A percentile compares a stretch with the other conserved stretches of the same genome.
Evolutionary conservation across 2,113 vertebrate species (phyloP).

Genomic region (Tringa solitaria): DNA sequence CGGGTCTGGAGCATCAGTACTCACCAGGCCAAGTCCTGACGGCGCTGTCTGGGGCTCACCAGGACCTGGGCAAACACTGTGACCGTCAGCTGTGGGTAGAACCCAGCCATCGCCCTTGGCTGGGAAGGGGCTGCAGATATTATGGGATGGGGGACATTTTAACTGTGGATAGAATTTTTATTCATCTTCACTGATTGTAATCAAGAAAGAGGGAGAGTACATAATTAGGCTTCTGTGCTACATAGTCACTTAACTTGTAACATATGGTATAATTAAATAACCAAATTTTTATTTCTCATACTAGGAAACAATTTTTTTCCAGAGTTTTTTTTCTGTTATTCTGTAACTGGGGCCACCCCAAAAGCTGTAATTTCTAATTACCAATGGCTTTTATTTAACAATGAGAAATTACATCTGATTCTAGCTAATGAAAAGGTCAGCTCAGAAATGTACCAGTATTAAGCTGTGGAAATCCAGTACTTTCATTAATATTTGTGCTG

Average conservation of each 20-base stretch:
- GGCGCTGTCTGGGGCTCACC: rapidly evolving
- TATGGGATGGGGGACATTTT: neutral
- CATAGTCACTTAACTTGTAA: neutral
- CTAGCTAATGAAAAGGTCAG: constrained; percentile 5
- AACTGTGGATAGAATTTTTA: neutral
- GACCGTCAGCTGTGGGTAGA: no score
- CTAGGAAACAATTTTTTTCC: neutral
- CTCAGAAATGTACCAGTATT: neutral
- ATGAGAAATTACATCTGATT: constrained; percentile 25
- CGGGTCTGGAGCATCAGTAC: rapidly evolving
- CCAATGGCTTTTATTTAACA: constrained; percentile 15
- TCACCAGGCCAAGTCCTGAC: rapidly evolving
- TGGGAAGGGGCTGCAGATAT: neutral
- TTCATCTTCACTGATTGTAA: neutral
- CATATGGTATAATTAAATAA: neutral
- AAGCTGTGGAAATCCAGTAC: neutral
- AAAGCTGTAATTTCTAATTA: constrained; percentile 25
- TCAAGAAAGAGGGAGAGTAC: neutral
- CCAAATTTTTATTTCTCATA: neutral
- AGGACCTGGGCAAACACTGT: rapidly evolving
- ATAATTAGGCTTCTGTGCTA: neutral
- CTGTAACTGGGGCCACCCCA: neutral
- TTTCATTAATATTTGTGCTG: neutral
- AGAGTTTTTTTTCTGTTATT: neutral
- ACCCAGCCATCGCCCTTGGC: rapidly evolving